Evolutionary conservation across 2,888 invertebrate genomes (phyloP).

Genomic region (Gari tellinella): DNA sequence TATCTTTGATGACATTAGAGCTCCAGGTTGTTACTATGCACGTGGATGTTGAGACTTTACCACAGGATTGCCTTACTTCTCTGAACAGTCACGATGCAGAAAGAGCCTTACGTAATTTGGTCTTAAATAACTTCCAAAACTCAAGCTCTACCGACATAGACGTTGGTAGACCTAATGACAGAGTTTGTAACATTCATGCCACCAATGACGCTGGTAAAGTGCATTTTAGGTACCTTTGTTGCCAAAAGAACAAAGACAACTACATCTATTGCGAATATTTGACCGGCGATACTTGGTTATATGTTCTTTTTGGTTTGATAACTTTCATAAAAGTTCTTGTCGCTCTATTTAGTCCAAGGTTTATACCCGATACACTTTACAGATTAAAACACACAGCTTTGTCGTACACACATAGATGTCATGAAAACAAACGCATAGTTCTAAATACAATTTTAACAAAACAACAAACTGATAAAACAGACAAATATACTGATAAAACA

Average conservation of each 20-base stretch:
- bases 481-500: no score
- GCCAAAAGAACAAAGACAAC: not conserved
- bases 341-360: not conserved
- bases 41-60: not conserved
- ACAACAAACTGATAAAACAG: no score
- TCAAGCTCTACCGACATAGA: not conserved
- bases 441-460: no score
- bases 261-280: not conserved
- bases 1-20: slow-evolving; percentile 4
- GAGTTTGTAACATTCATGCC: slow-evolving; percentile 8
- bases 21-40: not conserved
- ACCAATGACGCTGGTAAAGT: not conserved
- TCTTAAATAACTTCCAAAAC: slow-evolving; percentile 4
- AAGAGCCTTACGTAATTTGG: not conserved
- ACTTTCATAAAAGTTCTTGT: not conserved
- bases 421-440: no score
- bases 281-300: not conserved
- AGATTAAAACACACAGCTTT: not conserved
- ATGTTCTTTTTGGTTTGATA: not conserved
- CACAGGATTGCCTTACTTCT: not conserved
- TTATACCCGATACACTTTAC: not conserved
- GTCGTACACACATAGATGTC: no score
- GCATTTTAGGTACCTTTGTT: not conserved
- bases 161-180: not conserved
- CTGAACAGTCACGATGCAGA: not conserved